Evolutionary conservation across 2,888 invertebrate species (phyloP).

Genomic region (Endomychus coccineus): DNA sequence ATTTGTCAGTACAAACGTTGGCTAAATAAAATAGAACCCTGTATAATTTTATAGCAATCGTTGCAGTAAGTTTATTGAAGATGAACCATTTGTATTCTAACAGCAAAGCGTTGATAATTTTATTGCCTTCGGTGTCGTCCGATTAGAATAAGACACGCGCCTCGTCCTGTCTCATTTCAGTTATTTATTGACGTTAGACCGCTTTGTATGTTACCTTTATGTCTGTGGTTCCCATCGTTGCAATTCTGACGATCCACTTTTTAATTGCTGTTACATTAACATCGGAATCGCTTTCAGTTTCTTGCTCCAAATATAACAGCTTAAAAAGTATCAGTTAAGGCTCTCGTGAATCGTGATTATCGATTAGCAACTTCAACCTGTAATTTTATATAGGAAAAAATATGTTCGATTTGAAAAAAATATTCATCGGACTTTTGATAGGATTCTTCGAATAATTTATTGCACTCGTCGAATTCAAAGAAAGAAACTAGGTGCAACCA

Average conservation of each 20-base stretch:
- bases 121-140: conserved; percentile 39
- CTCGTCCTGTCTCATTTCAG: conserved; percentile 31
- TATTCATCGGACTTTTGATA: too few species aligned
- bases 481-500: too few species aligned
- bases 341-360: background rate
- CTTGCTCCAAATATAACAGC: conserved; percentile 7
- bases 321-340: background rate
- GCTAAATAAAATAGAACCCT: too few species aligned
- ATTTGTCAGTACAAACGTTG: too few species aligned
- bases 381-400: too few species aligned
- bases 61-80: conserved; percentile 31
- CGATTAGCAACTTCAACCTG: too few species aligned
- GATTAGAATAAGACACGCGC: conserved; percentile 41
- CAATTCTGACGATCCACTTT: conserved; percentile 25
- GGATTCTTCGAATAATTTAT: too few species aligned
- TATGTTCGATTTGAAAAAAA: too few species aligned
- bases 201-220: conserved; percentile 35
- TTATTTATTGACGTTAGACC: conserved; percentile 31
- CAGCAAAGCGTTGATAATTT: conserved; percentile 43
- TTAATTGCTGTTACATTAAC: conserved; percentile 22
- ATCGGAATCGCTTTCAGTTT: conserved; percentile 18
- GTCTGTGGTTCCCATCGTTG: conserved; percentile 36
- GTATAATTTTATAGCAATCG: too few species aligned
- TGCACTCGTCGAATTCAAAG: too few species aligned
- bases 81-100: conserved; percentile 43